Evolutionary conservation across 2,797 vertebrate species (phyloP).

Genomic region (Arnoldichthys spilopterus): DNA sequence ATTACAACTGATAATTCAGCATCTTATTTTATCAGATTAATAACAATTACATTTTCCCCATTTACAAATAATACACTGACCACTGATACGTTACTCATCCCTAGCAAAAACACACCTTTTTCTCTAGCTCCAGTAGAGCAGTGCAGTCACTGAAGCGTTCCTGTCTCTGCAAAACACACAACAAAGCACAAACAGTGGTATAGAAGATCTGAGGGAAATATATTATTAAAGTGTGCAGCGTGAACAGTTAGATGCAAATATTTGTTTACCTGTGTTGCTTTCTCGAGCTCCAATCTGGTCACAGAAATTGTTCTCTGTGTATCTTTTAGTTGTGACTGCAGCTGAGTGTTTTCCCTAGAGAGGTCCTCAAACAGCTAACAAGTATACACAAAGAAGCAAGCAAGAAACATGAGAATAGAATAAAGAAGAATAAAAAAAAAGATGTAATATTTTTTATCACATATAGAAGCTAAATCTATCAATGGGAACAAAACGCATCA

Average conservation of each 20-base stretch:
- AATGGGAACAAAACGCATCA: neutral
- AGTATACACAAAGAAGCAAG: slow-evolving; percentile 6
- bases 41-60: neutral
- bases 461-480: neutral
- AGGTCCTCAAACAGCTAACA: slow-evolving; percentile 82
- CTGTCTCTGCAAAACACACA: slow-evolving; percentile 75
- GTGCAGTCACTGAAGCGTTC: slow-evolving; percentile 84
- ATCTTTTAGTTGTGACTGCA: slow-evolving; percentile 84
- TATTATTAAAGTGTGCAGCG: neutral
- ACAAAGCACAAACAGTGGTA: slow-evolving; percentile 5
- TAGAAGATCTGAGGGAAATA: neutral
- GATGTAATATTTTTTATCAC: neutral
- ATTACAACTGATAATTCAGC: no score
- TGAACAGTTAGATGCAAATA: neutral
- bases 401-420: neutral
- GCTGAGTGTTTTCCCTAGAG: slow-evolving; percentile 82
- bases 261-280: slow-evolving; percentile 79
- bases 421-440: neutral
- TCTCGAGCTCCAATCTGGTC: slow-evolving; percentile 83
- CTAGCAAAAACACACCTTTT: slow-evolving; percentile 72
- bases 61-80: neutral
- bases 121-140: slow-evolving; percentile 82
- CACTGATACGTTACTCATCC: neutral
- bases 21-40: neutral
- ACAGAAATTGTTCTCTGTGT: slow-evolving; percentile 80